Evolutionary conservation across 2,113 vertebrate species (phyloP).

Genomic region (Oncorhynchus keta): DNA sequence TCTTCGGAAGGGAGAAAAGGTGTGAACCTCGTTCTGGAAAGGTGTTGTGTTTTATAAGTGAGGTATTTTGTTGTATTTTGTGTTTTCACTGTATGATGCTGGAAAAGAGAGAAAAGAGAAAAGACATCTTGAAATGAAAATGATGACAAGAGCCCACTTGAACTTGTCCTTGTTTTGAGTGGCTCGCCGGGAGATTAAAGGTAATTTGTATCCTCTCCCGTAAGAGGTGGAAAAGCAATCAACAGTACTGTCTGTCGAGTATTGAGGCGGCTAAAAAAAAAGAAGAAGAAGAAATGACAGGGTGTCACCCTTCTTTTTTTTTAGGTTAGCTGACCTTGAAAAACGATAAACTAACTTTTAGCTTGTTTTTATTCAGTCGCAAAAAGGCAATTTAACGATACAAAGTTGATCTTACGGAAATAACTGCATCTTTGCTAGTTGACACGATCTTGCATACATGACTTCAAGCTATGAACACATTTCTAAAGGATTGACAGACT

Average conservation of each 20-base stretch:
- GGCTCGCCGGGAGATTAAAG: slow-evolving; percentile 33
- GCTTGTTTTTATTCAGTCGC: slow-evolving; percentile 19
- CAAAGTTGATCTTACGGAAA: slow-evolving; percentile 28
- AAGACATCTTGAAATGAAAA: slow-evolving; percentile 14
- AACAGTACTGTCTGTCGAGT: slow-evolving; percentile 28
- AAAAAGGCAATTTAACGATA: slow-evolving; percentile 27
- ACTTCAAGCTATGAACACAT: background rate
- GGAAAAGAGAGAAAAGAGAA: background rate
- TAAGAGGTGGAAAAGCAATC: slow-evolving; percentile 33
- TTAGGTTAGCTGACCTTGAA: slow-evolving; percentile 31
- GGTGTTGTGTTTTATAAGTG: slow-evolving; percentile 6
- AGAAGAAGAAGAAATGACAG: background rate
- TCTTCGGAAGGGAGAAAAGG: background rate
- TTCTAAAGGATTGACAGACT: background rate
- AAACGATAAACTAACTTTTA: slow-evolving; percentile 21
- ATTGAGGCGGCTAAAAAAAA: slow-evolving; percentile 15
- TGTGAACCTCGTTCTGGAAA: background rate
- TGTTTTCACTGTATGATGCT: slow-evolving; percentile 23
- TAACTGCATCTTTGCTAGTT: slow-evolving; percentile 17
- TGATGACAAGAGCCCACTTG: slow-evolving; percentile 21
- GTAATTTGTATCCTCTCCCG: slow-evolving; percentile 31
- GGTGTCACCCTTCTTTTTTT: slow-evolving; percentile 32
- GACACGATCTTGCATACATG: slow-evolving; percentile 23
- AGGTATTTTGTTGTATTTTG: slow-evolving; percentile 12
- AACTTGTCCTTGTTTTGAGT: slow-evolving; percentile 30